phyloP scores from a whole-genome alignment of 2,797 vertebrate genomes.

The Falco cherrug region DNA sequence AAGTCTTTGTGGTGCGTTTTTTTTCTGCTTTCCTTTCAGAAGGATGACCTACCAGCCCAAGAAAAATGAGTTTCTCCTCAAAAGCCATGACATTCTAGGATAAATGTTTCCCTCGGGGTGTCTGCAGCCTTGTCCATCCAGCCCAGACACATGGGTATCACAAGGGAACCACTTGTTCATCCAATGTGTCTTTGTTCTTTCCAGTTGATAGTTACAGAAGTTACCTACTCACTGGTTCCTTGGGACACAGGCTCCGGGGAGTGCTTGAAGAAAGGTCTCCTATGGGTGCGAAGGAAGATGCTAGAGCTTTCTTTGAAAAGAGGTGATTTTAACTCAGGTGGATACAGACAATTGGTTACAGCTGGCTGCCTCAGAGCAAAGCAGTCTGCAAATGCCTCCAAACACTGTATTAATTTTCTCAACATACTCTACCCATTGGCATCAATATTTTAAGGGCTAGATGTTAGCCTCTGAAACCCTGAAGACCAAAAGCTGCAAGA shows the following conservation, averaged over 20 bases:
- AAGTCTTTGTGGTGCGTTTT: neutral
- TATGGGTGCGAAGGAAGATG: neutral
- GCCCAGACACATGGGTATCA: neutral
- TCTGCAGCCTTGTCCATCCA: neutral
- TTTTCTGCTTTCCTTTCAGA: neutral
- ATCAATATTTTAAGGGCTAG: neutral
- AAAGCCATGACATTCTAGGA: neutral
- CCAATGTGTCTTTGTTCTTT: neutral
- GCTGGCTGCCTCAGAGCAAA: neutral
- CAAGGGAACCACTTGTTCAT: fast-evolving
- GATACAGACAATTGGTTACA: neutral
- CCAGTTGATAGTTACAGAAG: neutral
- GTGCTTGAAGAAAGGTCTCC: neutral
- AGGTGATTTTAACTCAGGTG: neutral
- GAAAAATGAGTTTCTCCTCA: neutral
- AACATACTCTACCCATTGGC: neutral
- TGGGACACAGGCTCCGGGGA: neutral
- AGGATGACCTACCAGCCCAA: neutral
- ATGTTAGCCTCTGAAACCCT: neutral
- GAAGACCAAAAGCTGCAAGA: neutral
- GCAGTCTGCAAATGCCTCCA: neutral
- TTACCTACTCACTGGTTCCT: neutral
- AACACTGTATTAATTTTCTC: fast-evolving
- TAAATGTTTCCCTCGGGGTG: neutral
- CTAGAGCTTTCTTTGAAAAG: neutral